phyloP scores from a whole-genome alignment of 2,888 invertebrate species.

The Zonitis immaculata region DNA sequence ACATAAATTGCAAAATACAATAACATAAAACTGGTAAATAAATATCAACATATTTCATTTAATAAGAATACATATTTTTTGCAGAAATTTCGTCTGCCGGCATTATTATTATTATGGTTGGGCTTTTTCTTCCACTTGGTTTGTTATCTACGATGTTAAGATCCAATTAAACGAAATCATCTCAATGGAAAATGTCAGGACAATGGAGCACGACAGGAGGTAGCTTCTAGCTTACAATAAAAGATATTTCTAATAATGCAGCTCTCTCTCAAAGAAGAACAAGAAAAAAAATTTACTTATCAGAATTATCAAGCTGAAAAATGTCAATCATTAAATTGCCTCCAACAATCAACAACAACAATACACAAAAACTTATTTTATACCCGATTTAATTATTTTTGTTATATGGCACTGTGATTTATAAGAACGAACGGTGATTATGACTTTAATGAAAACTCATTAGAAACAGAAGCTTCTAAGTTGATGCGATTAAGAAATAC shows the following conservation, averaged over 20 bases:
- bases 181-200: conserved; percentile 1
- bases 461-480: not conserved
- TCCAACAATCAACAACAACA: no score
- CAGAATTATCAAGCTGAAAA: not conserved
- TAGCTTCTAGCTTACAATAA: not conserved
- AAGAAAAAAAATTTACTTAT: not conserved
- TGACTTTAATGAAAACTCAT: not conserved
- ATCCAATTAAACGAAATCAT: conserved; percentile 1
- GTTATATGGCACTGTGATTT: no score
- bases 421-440: not conserved
- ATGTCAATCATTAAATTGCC: no score
- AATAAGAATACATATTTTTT: not conserved
- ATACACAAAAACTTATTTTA: no score
- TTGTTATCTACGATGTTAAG: not conserved
- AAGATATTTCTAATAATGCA: not conserved
- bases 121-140: not conserved
- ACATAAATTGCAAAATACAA: no score
- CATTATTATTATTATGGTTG: not conserved
- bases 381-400: no score
- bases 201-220: conserved; percentile 1
- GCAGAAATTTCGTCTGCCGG: not conserved
- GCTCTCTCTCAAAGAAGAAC: not conserved
- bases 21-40: no score
- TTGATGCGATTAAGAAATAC: not conserved
- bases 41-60: not conserved